A percentile compares a stretch with the other conserved stretches of the same genome.
These are phyloP conservation scores for Pygmarrhopalites habei DNA, from an alignment of 1,140 invertebrate genomes.

Conservation along the genomic window DNA sequence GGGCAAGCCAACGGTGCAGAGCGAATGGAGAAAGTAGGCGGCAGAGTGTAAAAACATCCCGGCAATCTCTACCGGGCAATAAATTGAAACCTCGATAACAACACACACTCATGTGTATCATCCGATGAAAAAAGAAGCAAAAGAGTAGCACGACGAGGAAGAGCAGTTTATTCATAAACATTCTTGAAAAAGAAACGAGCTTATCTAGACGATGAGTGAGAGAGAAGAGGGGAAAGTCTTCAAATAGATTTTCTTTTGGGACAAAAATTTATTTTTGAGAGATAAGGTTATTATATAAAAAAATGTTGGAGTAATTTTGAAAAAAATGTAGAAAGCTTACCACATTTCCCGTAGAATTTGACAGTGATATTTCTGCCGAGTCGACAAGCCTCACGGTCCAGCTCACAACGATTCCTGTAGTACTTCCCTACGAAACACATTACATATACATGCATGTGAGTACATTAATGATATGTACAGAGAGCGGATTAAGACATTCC, in stretches of 20 bases:
- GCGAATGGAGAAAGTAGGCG: not conserved
- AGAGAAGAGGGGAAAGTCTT: too few relatives aligned
- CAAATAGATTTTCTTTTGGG: too few relatives aligned
- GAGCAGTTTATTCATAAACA: not conserved
- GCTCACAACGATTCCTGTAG: conserved; percentile 71
- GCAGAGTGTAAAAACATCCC: not conserved
- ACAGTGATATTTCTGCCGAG: conserved; percentile 67
- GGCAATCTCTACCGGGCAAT: too few relatives aligned
- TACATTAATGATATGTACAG: too few relatives aligned
- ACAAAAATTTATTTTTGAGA: too few relatives aligned
- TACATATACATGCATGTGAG: too few relatives aligned
- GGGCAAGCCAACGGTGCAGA: not conserved
- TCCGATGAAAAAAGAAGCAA: not conserved
- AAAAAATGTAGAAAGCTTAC: conserved; percentile 58
- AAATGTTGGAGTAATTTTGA: too few relatives aligned
- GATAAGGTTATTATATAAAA: too few relatives aligned
- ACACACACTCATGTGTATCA: not conserved
- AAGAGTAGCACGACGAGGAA: not conserved
- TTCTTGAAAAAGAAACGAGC: not conserved
- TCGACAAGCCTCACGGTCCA: conserved; percentile 67
- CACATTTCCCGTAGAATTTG: conserved; percentile 80
- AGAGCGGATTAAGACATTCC: too few relatives aligned
- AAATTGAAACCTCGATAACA: not conserved
- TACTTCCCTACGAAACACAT: conserved; percentile 57
- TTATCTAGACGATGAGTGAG: not conserved